Base-by-base conservation (phyloP, 1,140 invertebrate genomes). In the Hermetia illucens region DNA sequence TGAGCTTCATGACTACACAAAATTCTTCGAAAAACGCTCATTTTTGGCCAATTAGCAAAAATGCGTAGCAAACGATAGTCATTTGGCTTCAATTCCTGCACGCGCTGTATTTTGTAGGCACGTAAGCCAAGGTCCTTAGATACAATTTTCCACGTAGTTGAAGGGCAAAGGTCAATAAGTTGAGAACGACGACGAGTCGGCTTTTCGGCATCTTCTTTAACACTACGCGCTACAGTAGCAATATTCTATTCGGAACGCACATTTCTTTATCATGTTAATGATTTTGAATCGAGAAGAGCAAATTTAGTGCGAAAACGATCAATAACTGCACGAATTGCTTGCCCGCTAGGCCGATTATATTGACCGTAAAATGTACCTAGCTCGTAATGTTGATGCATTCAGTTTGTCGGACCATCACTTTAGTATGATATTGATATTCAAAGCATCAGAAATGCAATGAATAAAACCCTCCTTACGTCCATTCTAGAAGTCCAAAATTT, bases 131-230 rank as follows among this genome's bases (percentile, higher is more conserved):
- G 40, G 43, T 49, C 40, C 40, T 47, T 49, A 4, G 42, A 34
- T 31, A 50, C 44, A 44, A 46, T 47, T 27, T 48, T 45, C 43
- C 43, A 46, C 44, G 38, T 38, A 40, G 45, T 47, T 31, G 45
- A 42, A 42, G 39, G 32, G 38, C 32, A 51, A 19, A 52, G 9
- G 2, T 30, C 25, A 15, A 50, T 43, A 44, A 40, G 34, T 38
- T 52, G 48, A 32, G 47, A 39, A 50, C 47, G 42, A 41, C 40
- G 45, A 38, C 43, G 40, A 41, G 50, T 52, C 15, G 44, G 48
- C 41, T 42, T 10, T 48, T 48, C 47, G 19, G 42, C 41, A 30
- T 53, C 46, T 24, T 50, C 50, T 18, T 36, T 25, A 38, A 52
- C 19, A 37, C 44, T 51, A 36, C 24, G 40, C 39, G 43, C 31